Base-by-base conservation (phyloP, 2,797 vertebrate genomes). In the Neostethus bicornis region DNA sequence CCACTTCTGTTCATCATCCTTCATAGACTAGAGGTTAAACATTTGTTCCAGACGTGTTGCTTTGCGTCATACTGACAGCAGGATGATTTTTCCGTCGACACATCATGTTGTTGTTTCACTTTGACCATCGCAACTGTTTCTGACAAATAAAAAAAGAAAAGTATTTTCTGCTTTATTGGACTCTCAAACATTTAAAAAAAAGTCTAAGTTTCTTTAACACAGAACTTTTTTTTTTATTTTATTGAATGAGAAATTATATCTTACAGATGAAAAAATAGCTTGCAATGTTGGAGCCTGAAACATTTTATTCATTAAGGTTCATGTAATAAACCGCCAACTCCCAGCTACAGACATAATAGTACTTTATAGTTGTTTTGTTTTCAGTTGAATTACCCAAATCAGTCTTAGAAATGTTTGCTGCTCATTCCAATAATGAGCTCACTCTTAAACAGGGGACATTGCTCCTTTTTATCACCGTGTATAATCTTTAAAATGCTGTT, bases 401-500 rank as follows among this genome's bases (percentile, higher is more conserved):
- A 60, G 44, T 67, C 70, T 46, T 63, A 77, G 53, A 65, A 73
- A 75, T 63, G 77, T 80, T 77, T 62, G 57, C 67, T 72, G 73
- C 66, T 75, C 72, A 70, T 56, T 38, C 31, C 37, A 14, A 25
- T 83, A 84, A 83, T 80, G 82, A 85, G 80, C 51, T 68, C 61
- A 43, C 68, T 63, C 69, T 74, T 73, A 50, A 77, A 55, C 53
- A 42, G 38, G 28, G 73, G 61, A 66, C 47, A 61, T 54, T 50
- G n/a, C 16, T 39, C 11, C 13, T 9, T 21, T 50, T 39, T 66
- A 21, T 32, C 68, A 1, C 31, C 32, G 13, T n/a, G 2, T 34
- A 11, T 64, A 60, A 46, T 84, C 65, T 70, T 70, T 84, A 70
- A 69, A 66, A 61, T 61, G 60, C 55, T 52, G 45, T 75, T 75